These are phyloP conservation scores for Passer domesticus DNA, from an alignment of 2,113 vertebrate species.

Conservation along the genomic window DNA sequence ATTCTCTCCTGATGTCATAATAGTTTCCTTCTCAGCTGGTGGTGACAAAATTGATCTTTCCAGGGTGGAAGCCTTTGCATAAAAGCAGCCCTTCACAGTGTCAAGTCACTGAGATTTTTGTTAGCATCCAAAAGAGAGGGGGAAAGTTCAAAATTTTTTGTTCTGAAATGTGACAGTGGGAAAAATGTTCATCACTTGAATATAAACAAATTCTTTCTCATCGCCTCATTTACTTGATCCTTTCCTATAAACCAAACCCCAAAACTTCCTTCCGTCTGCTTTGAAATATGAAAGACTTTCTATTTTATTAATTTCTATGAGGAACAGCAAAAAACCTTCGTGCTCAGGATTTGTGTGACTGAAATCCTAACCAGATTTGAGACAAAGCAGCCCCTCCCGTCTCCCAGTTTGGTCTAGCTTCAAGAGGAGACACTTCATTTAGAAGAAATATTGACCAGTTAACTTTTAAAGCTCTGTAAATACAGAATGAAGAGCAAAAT, in stretches of 20 bases:
- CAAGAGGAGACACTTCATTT: not conserved
- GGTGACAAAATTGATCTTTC: not conserved
- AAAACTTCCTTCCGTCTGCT: not conserved
- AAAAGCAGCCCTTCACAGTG: not conserved
- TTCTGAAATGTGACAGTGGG: not conserved
- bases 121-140: not conserved
- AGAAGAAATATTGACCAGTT: not conserved
- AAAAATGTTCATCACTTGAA: not conserved
- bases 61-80: not conserved
- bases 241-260: not conserved
- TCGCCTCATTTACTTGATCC: not conserved
- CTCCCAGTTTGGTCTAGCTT: not conserved
- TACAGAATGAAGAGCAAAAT: not conserved
- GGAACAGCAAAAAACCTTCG: not conserved
- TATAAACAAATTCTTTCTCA: not conserved
- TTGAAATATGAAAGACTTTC: not conserved
- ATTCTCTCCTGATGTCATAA: not conserved
- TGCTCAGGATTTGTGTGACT: not conserved
- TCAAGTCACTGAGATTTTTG: not conserved
- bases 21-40: not conserved
- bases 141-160: not conserved
- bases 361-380: not conserved
- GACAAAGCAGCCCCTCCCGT: fast-evolving
- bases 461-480: not conserved
- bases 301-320: not conserved